A percentile compares a stretch with the other conserved stretches of the same genome.
Evolutionary conservation across 2,113 vertebrate genomes (phyloP).

Genomic region (Aviceda subcristata): DNA sequence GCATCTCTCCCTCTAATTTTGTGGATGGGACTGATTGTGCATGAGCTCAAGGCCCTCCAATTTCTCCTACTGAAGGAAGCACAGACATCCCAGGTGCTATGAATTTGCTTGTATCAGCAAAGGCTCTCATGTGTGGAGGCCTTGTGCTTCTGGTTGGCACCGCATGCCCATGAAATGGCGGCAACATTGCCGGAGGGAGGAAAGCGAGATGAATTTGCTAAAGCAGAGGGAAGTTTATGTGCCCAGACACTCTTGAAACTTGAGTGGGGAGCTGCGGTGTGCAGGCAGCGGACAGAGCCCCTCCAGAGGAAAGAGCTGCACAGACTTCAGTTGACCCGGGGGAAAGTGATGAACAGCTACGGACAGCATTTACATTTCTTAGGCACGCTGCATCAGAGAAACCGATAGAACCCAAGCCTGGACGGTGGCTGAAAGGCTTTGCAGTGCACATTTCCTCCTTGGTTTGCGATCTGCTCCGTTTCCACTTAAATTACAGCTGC

Average conservation of each 20-base stretch:
- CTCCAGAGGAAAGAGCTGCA: background rate
- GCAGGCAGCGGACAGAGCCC: background rate
- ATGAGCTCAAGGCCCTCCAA: background rate
- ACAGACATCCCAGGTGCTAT: background rate
- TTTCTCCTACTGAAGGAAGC: background rate
- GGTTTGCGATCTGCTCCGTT: background rate
- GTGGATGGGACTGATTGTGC: background rate
- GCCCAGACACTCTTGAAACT: background rate
- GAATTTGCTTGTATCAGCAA: background rate
- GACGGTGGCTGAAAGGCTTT: background rate
- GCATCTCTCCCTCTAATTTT: background rate
- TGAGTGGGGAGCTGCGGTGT: background rate
- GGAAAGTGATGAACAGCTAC: background rate
- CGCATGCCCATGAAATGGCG: fast-evolving
- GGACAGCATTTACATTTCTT: background rate
- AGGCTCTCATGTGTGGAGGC: background rate
- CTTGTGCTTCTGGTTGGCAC: background rate
- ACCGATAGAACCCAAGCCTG: background rate
- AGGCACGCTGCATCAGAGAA: background rate
- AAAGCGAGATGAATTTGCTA: background rate
- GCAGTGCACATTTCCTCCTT: background rate
- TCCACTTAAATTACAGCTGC: background rate
- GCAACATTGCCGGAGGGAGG: background rate
- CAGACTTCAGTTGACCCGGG: fast-evolving
- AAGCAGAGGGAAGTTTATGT: background rate